Base-by-base conservation (phyloP, 2,888 invertebrate species). In the Pheosia gnoma region DNA sequence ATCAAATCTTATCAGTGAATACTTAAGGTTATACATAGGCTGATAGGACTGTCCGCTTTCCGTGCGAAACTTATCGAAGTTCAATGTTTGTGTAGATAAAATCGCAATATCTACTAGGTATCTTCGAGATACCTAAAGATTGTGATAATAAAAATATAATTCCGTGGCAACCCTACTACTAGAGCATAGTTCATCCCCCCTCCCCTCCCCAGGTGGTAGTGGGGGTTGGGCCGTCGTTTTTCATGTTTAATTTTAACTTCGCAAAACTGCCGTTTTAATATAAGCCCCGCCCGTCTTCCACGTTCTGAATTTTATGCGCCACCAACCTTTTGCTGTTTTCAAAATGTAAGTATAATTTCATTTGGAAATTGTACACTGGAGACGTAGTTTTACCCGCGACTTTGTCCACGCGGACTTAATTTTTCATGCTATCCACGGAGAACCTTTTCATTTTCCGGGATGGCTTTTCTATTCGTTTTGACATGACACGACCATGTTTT, bases 221-320 rank as follows among this genome's bases (percentile, higher is more conserved):
- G 67, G 77, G 78, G 59, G 65, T 68, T 74, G 73, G 65, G 71
- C 77, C 73, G 79, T 83, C 89, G 91, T 93, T 93, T 93, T 93
- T 93, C 93, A 92, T 92, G 93, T 93, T 93, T 93, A 92, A 93
- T 93, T 93, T 93, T 90, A 93, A 93, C 93, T 93, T 93, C 85
- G 89, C 90, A 87, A 89, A 89, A 89, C 89, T 85, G 87, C 89
- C 85, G 89, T 92, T 93, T 93, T 93, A 93, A 93, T 93, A 93
- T 91, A 88, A 86, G 85, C 86, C 77, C 82, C 85, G 88, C 77
- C 82, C 85, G 88, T 92, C 91, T 91, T 91, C 90, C 86, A 84
- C 81, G 85, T 83, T 83, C 80, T 82, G 85, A 89, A 88, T 89
- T 90, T 90, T 88, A 87, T 86, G 86, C 84, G 75, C 75, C 71